Evolutionary conservation across 2,888 invertebrate genomes (phyloP), one percentile per base, ranked within the genome.

Genomic region (Melanostoma scalare): DNA sequence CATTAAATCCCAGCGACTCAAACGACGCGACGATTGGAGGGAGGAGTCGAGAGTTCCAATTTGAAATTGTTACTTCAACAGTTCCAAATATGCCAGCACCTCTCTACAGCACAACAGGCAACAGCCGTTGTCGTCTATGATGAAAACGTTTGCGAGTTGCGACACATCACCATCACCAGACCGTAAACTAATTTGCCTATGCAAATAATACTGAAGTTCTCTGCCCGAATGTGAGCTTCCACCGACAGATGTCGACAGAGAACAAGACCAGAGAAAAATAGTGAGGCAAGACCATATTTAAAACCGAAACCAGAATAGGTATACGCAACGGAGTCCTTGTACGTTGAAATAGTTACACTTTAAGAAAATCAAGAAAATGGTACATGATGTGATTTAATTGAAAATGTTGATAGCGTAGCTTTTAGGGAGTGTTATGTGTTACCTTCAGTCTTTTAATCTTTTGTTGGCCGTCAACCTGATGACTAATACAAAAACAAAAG

Each of bases 161-260:
- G 71, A 79, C 74, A 84, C 84, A 79, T 84, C 79, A 79, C 69
- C 84, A 84, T 84, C 84, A 75, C 74, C 84, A 84, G 84, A 84
- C 84, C 84, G 79, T 84, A 84, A 84, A 84, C 84, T 84, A 84
- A 84, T 84, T 84, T 84, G 79, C 84, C 84, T 84, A 84, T 84
- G 84, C 84, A 84, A 84, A 84, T 20, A 20, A 20, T 84, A 84
- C 78, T 30, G 30, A 48, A 65, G 55, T 63, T 35, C 33, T 31
- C 42, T 55, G 61, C 35, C 69, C 42, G 50, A 82, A 79, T 71
- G 74, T 71, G 84, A 84, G 60, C 55, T 79, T 78, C 74, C 65
- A 84, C 79, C 74, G 84, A 79, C 84, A 84, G 84, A 79, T 84
- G 84, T 84, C 84, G 79, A 75, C 79, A 71, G 44, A 53, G 48